Percentiles rank a stretch among this genome's conserved stretches.
phyloP scores from a whole-genome alignment of 2,888 invertebrate species.

The Drosophila paramelanica region DNA sequence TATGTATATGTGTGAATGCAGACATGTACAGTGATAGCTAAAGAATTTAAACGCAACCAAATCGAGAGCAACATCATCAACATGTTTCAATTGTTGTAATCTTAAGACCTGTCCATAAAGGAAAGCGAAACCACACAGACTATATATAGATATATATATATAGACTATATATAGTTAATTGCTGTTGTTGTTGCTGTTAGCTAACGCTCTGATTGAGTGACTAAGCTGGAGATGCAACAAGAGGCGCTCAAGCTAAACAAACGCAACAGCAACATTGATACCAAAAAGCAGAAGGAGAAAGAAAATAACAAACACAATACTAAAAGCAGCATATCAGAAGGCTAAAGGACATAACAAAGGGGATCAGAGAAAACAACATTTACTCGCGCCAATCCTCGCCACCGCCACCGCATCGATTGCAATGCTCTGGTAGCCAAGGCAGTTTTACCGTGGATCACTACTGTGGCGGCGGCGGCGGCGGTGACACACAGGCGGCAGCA shows the following conservation, averaged over 20 bases:
- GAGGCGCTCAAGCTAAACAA: constrained; percentile 16
- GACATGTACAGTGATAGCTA: constrained; percentile 57
- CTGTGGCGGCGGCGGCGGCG: constrained; percentile 83
- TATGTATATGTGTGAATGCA: constrained; percentile 5
- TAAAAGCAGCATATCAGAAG: constrained; percentile 52
- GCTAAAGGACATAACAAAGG: constrained; percentile 32
- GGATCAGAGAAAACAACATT: constrained; percentile 79
- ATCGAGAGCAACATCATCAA: constrained; percentile 22
- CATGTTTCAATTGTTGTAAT: constrained; percentile 52
- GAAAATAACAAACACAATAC: not conserved
- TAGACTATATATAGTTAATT: constrained; percentile 40
- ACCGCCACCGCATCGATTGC: constrained; percentile 85
- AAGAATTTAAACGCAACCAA: constrained; percentile 62
- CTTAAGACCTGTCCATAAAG: constrained; percentile 29
- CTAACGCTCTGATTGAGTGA: constrained; percentile 34
- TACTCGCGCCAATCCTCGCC: constrained; percentile 85
- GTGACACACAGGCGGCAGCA: constrained; percentile 71
- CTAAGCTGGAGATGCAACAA: constrained; percentile 29
- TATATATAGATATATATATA: constrained; percentile 2
- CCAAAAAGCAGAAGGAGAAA: constrained; percentile 10
- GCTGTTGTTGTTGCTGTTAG: constrained; percentile 47
- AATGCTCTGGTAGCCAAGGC: constrained; percentile 86
- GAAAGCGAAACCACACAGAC: no score
- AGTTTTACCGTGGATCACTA: constrained; percentile 86
- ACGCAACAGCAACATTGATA: constrained; percentile 1